phyloP scores from a whole-genome alignment of 2,888 invertebrate species.

The Coleophora deauratella region DNA sequence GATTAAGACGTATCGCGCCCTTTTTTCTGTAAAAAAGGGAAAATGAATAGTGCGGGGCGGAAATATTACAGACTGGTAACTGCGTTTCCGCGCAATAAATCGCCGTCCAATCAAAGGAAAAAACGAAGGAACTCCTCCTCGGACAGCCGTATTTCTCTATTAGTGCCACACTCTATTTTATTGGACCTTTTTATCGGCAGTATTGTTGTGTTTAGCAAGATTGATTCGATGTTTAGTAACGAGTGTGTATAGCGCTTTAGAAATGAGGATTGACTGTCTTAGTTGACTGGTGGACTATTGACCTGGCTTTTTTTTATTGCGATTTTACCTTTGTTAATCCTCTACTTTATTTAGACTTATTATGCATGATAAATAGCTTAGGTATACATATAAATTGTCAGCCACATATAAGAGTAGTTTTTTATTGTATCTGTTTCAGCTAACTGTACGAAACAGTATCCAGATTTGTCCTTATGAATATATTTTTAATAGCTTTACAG shows the following conservation, averaged over 20 bases:
- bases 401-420: too few species aligned
- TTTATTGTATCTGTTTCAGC: too few species aligned
- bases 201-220: conserved; percentile 57
- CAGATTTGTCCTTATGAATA: too few species aligned
- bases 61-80: conserved; percentile 70
- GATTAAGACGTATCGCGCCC: conserved; percentile 72
- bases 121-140: conserved; percentile 20
- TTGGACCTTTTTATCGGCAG: conserved; percentile 61
- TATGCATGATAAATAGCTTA: too few species aligned
- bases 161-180: conserved; percentile 71
- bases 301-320: background rate
- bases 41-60: conserved; percentile 69
- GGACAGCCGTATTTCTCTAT: conserved; percentile 63
- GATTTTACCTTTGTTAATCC: too few species aligned
- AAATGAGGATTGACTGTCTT: background rate
- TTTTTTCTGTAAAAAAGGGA: conserved; percentile 70
- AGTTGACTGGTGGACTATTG: conserved; percentile 10
- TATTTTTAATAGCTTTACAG: too few species aligned
- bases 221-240: conserved; percentile 26
- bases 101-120: conserved; percentile 71
- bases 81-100: conserved; percentile 75
- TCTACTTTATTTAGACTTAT: too few species aligned
- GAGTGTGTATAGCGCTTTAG: too few species aligned
- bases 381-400: too few species aligned
- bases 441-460: too few species aligned